A percentile compares a stretch with the other conserved stretches of the same genome.
These are phyloP conservation scores for Calliopum simillimum DNA, from an alignment of 2,888 invertebrate species.

Conservation along the genomic window DNA sequence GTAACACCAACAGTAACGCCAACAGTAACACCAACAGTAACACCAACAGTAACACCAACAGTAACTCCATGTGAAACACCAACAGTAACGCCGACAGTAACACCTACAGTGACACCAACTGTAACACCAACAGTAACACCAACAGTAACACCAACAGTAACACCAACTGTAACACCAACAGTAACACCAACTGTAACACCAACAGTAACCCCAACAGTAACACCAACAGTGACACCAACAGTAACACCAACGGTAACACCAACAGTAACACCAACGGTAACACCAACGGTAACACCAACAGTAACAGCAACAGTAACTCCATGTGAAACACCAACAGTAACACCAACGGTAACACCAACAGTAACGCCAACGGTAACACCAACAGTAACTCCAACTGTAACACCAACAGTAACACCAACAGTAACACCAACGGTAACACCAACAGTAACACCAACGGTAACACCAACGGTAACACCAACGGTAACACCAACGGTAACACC, in stretches of 20 bases:
- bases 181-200: constrained; percentile 42
- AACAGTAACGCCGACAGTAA: constrained; percentile 49
- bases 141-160: background rate
- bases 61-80: constrained; percentile 46
- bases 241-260: constrained; percentile 12
- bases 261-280: constrained; percentile 29
- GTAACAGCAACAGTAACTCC: constrained; percentile 11
- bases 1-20: background rate
- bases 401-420: background rate
- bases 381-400: background rate
- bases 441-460: constrained; percentile 26
- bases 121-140: background rate
- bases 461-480: constrained; percentile 49
- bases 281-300: constrained; percentile 24
- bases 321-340: constrained; percentile 2
- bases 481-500: constrained; percentile 47
- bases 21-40: constrained; percentile 33
- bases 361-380: background rate
- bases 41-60: no score
- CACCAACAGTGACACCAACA: background rate
- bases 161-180: background rate
- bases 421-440: background rate
- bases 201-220: background rate
- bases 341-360: background rate
- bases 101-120: constrained; percentile 34